phyloP scores from a whole-genome alignment of 2,113 vertebrate species.

The Rutilus rutilus region DNA sequence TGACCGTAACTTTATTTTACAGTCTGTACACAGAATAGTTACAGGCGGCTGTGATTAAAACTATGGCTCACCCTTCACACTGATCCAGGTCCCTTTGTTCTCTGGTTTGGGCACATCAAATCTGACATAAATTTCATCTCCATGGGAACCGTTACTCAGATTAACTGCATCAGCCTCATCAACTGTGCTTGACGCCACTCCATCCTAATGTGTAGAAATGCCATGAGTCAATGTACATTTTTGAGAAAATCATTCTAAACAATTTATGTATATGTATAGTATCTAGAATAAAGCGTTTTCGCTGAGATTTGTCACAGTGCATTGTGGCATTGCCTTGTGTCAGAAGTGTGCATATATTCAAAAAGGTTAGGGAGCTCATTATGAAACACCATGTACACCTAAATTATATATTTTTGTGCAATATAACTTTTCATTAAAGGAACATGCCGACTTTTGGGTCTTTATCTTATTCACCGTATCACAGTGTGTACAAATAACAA shows the following conservation, averaged over 20 bases:
- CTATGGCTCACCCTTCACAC: slow-evolving; percentile 79
- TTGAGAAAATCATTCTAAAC: background rate
- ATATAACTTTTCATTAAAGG: background rate
- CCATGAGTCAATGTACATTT: background rate
- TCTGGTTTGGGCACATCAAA: slow-evolving; percentile 84
- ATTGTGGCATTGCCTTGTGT: background rate
- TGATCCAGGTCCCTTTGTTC: slow-evolving; percentile 85
- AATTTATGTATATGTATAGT: no score
- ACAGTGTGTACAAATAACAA: no score
- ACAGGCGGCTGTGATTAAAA: background rate
- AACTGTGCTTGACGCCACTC: slow-evolving; percentile 54
- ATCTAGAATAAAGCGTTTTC: background rate
- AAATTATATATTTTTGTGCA: background rate
- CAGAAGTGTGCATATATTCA: background rate
- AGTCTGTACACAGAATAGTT: background rate
- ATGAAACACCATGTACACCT: background rate
- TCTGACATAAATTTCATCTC: slow-evolving; percentile 81
- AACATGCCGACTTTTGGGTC: no score
- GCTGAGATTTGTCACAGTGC: background rate
- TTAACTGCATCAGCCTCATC: slow-evolving; percentile 64
- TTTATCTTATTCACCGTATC: no score
- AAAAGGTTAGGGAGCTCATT: background rate
- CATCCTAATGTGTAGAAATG: slow-evolving; percentile 16
- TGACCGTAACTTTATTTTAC: background rate
- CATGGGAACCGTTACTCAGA: slow-evolving; percentile 6